Conservation (phyloP, 2,888 invertebrate species). For the Lordiphosa fenestrarum region DNA sequence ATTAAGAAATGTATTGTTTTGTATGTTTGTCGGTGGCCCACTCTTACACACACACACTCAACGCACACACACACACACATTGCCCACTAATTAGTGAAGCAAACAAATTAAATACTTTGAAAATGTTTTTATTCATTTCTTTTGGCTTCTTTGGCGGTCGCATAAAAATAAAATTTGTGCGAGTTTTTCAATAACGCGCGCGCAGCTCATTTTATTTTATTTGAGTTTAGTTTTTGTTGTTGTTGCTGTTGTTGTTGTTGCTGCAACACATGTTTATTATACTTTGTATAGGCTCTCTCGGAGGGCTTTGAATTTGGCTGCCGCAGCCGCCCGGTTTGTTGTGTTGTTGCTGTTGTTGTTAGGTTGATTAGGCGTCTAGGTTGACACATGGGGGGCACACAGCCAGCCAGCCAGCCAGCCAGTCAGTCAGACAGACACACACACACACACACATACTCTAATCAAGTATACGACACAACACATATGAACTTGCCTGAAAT, state of each 20-base stretch:
- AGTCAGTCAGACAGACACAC: no score
- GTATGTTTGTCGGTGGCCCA: slow-evolving; percentile 23
- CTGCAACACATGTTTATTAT: slow-evolving; percentile 62
- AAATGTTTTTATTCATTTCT: slow-evolving; percentile 15
- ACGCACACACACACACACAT: neutral
- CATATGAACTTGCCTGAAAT: slow-evolving; percentile 49
- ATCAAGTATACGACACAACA: neutral
- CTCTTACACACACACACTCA: slow-evolving; percentile 12
- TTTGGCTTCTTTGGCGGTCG: slow-evolving; percentile 32
- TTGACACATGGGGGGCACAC: slow-evolving; percentile 59
- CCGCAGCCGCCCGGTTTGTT: slow-evolving; percentile 32
- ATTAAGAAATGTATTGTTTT: slow-evolving; percentile 40
- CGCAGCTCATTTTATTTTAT: slow-evolving; percentile 27
- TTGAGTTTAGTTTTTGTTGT: slow-evolving; percentile 12
- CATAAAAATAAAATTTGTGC: slow-evolving; percentile 37
- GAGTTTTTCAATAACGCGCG: slow-evolving; percentile 46
- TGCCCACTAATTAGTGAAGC: slow-evolving; percentile 15
- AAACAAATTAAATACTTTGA: slow-evolving; percentile 18
- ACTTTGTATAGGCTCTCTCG: slow-evolving; percentile 20
- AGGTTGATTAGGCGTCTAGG: slow-evolving; percentile 69
- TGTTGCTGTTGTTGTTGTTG: slow-evolving; percentile 36
- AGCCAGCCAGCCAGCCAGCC: slow-evolving; percentile 12
- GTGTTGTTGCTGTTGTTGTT: slow-evolving; percentile 44
- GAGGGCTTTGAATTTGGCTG: slow-evolving; percentile 51
- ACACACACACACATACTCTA: no score